These are phyloP conservation scores for Sarcoramphus papa DNA, from an alignment of 2,797 vertebrate genomes.

Conservation along the genomic window DNA sequence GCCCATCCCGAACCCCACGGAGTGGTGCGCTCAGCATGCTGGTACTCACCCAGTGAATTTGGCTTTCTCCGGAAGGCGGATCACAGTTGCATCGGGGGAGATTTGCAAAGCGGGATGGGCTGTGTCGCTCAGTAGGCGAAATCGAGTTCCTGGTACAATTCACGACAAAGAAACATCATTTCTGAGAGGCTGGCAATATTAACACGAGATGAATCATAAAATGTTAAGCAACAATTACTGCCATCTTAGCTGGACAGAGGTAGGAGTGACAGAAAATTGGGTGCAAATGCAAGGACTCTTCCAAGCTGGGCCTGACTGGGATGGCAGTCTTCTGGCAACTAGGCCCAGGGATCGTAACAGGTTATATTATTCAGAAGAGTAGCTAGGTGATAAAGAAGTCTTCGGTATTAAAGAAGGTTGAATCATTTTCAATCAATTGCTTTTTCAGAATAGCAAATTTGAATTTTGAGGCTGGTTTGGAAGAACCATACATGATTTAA, in stretches of 20 bases:
- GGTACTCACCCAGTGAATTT: conserved; percentile 73
- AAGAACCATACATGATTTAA: neutral
- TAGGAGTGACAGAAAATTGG: neutral
- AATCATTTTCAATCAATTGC: neutral
- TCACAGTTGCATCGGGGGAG: conserved; percentile 73
- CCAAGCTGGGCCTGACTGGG: neutral
- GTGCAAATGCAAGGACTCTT: neutral
- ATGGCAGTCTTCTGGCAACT: neutral
- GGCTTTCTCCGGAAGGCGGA: conserved; percentile 72
- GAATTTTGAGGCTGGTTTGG: neutral
- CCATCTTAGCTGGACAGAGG: neutral
- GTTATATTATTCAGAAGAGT: neutral
- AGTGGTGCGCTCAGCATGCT: neutral
- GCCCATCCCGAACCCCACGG: neutral
- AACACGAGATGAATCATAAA: neutral
- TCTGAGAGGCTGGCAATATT: neutral
- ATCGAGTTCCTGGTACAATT: conserved; percentile 76
- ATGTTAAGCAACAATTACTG: neutral
- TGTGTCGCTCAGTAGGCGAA: conserved; percentile 78
- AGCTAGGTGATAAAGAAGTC: neutral
- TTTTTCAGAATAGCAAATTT: neutral
- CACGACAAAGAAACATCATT: neutral
- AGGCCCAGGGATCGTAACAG: neutral
- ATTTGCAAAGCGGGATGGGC: conserved; percentile 80
- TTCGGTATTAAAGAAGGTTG: neutral